Evolutionary conservation across 2,113 vertebrate genomes (phyloP).

Genomic region (Chloropsis cyanopogon): DNA sequence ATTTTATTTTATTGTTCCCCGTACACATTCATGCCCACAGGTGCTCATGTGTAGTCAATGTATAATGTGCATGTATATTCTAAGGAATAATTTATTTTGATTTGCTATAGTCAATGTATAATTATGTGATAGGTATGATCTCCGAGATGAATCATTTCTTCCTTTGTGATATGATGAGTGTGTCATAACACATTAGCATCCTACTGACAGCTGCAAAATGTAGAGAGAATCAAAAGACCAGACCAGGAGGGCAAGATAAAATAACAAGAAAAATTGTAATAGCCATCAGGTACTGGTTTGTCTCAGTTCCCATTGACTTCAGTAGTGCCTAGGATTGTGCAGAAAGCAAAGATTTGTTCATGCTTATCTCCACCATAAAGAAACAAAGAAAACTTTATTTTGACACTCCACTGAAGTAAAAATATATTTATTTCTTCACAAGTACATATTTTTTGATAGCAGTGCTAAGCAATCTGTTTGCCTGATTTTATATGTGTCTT

Average conservation of each 20-base stretch:
- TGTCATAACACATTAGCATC: conserved; percentile 15
- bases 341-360: not conserved
- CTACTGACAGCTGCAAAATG: conserved; percentile 18
- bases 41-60: not conserved
- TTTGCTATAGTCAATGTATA: not conserved
- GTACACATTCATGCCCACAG: not conserved
- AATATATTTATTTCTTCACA: not conserved
- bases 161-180: not conserved
- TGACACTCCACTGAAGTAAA: not conserved
- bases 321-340: not conserved
- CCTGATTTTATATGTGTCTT: not conserved
- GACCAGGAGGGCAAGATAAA: conserved; percentile 14
- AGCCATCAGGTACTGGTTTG: not conserved
- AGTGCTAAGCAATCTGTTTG: not conserved
- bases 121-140: not conserved
- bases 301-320: not conserved
- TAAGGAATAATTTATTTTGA: conserved; percentile 22
- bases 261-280: not conserved
- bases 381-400: not conserved
- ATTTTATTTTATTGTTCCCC: conserved; percentile 15
- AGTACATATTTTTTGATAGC: not conserved
- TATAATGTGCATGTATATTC: not conserved
- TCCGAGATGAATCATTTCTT: not conserved
- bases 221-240: not conserved
- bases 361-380: not conserved